Evolutionary conservation across 2,888 invertebrate species (phyloP).

Genomic region (Noctua comes): DNA sequence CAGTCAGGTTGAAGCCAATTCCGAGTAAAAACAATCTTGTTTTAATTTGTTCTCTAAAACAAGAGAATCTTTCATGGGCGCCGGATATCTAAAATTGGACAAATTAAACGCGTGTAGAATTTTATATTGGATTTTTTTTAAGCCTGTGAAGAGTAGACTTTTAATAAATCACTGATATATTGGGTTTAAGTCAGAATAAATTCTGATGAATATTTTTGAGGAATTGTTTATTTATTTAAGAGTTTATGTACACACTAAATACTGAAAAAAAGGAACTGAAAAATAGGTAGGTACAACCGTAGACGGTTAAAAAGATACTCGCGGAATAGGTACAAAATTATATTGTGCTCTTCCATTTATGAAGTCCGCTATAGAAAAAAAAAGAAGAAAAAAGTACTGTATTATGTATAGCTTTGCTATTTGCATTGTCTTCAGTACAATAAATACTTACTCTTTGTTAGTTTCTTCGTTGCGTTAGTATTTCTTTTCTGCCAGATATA

Average conservation of each 20-base stretch:
- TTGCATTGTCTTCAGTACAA: not conserved
- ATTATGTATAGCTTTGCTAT: not conserved
- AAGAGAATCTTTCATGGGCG: not conserved
- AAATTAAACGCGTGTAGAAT: not conserved
- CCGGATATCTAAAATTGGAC: slow-evolving; percentile 10
- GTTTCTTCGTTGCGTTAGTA: not conserved
- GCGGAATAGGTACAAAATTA: not conserved
- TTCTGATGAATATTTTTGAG: not conserved
- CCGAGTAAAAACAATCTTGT: not conserved
- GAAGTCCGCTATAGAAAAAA: not conserved
- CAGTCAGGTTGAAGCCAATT: not conserved
- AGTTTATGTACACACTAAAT: too few species aligned
- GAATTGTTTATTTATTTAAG: not conserved
- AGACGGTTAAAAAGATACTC: not conserved
- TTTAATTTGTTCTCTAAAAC: slow-evolving; percentile 5
- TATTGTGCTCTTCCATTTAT: not conserved
- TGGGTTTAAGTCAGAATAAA: too few species aligned
- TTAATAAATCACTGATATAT: not conserved
- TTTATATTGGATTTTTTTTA: not conserved
- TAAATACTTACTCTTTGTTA: slow-evolving; percentile 1
- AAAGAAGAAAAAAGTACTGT: not conserved
- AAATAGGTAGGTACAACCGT: not conserved
- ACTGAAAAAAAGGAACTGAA: too few species aligned
- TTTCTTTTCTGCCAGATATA: not conserved
- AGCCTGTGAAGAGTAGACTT: not conserved